A percentile compares a stretch with the other conserved stretches of the same genome.
These are phyloP conservation scores for Oceanites oceanicus DNA, from an alignment of 2,113 vertebrate genomes.

Conservation along the genomic window DNA sequence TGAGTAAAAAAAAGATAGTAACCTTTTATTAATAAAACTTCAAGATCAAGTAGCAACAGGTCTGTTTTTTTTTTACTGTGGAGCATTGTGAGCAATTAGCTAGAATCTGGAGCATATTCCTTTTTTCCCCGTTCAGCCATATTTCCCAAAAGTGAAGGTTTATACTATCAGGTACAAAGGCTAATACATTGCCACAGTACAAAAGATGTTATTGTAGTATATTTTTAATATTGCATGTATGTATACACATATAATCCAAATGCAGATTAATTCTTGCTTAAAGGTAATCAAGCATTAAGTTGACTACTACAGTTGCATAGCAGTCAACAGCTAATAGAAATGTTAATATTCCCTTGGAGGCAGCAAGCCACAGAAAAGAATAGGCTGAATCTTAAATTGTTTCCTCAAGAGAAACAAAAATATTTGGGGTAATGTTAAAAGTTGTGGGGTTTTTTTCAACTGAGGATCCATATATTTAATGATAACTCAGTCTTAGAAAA, in stretches of 20 bases:
- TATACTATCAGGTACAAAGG: background rate
- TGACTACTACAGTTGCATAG: background rate
- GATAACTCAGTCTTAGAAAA: background rate
- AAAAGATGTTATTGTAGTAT: background rate
- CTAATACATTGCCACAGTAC: background rate
- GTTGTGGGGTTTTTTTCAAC: background rate
- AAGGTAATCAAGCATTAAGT: background rate
- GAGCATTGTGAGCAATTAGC: background rate
- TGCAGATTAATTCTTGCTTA: background rate
- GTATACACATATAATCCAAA: background rate
- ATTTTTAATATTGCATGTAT: background rate
- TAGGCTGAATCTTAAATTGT: background rate
- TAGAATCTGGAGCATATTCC: background rate
- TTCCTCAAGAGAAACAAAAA: background rate
- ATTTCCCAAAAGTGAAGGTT: background rate
- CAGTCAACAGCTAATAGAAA: background rate
- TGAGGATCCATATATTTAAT: background rate
- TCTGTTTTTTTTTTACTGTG: background rate
- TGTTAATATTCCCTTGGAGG: background rate
- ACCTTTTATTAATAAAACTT: background rate
- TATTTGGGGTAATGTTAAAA: background rate
- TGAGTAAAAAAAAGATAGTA: background rate
- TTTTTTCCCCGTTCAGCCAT: background rate
- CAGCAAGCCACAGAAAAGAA: background rate
- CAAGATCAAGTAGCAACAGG: background rate